Evolutionary conservation across 2,113 vertebrate species (phyloP), one percentile per base, ranked within the genome.

Genomic region (Proterorhinus semilunaris): DNA sequence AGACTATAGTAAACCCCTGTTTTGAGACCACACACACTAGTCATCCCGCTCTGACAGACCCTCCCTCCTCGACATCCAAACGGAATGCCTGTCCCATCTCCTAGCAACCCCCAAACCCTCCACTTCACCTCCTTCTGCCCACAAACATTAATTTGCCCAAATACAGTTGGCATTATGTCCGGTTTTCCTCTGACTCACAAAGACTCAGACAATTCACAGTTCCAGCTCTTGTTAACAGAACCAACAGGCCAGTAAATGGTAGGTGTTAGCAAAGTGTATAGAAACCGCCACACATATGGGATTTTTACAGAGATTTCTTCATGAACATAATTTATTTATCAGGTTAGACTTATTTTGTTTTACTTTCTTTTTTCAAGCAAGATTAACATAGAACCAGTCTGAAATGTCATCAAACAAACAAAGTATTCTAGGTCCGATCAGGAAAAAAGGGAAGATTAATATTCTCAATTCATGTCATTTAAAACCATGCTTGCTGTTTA

Each of bases 31-130:
- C 62, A 74, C 73, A 74, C 11, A 49, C 12, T n/a, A 62, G 15
- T 70, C 47, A 57, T 66, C 47, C 71, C 52, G 45, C 48, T 68
- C 66, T 42, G 52, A 70, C 67, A 59, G 66, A 64, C 69, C 51
- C 71, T 36, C 65, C 69, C 62, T 53, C 59, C 15, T 82, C 54
- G 3, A 46, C 58, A 50, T 59, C 45, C 68, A 67, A 82, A 76
- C 71, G 69, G 70, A 85, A 89, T 89, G 79, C 83, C 66, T 75
- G 61, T 13, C 62, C 61, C 74, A 68, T 89, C 78, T 47, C 91
- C 72, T 82, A 87, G 90, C 90, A 88, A 91, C 90, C 68, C 49
- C 43, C 77, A 73, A 79, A 76, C 71, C 65, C 68, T 69, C 72
- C 72, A 66, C 74, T 65, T 79, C 65, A 65, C 77, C 55, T 51